Evolutionary conservation across 2,797 vertebrate species (phyloP), one percentile per base, ranked within the genome.

Genomic region (Melanotaenia trifasciata): DNA sequence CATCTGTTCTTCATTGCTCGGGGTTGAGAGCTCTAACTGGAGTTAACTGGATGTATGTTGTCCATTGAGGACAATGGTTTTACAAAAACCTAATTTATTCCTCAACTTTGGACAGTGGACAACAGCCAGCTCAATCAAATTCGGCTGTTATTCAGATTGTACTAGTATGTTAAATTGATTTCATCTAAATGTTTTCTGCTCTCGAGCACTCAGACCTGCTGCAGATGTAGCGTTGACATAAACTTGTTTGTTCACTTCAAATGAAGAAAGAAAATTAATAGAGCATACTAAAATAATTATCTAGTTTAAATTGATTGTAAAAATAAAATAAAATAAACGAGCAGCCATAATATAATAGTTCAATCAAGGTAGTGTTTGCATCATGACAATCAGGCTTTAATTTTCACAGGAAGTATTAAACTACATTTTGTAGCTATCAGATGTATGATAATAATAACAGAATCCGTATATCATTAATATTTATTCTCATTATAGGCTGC

Each of bases 1-100:
- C 74, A 61, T 76, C 64, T 76, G 66, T 47, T 67, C 72, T 64
- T 81, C 2, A 32, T 36, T 58, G 54, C 59, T 54, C 16, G 54
- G 60, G 60, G 50, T 28, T 59, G 8, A 20, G 24, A 45, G 61
- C 64, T 74, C 63, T 68, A 47, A 76, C 60, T 74, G 54, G 58
- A 67, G 71, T 54, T 40, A 36, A 58, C 53, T 57, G 78, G 72
- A 75, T 67, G 11, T 1, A 18, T 63, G 20, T 67, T 60, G 35
- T 51, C 43, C 26, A 40, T 6, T 10, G 32, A 61, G 53, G 32
- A 68, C 56, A 8, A 40, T 56, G 28, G 18, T 65, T 68, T 67
- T 22, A 64, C 60, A 28, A 40, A 63, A 43, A 16, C 40, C 13
- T 43, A 66, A 43, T 38, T 65, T 61, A 20, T 18, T 54, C 38